Evolutionary conservation across 2,113 vertebrate genomes (phyloP), one percentile per base, ranked within the genome.

Genomic region (Willisornis vidua): DNA sequence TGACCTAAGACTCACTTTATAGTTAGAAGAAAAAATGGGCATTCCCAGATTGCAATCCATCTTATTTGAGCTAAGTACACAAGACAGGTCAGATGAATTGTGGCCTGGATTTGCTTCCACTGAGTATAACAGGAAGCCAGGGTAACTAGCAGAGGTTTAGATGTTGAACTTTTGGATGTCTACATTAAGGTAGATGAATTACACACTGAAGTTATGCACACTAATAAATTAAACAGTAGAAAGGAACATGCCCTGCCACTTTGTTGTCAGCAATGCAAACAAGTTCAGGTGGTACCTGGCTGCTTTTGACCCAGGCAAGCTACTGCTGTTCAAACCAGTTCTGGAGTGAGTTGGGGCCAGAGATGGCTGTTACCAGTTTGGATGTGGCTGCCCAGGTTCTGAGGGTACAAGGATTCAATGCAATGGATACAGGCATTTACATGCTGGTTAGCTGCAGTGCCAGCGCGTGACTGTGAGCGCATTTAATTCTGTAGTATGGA

Each of bases 51-150:
- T 90, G 55, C 59, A 88, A 95, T 97, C 68, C 86, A 55, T 97
- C 90, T 97, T 97, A 39, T 94, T 94, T 94, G 92, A 92, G 65
- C 88, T 96, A 88, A 96, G 86, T 84, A 94, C 85, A 90, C 90
- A 74, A 84, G 95, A 93, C 92, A 92, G 45, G 59, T 86, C 86
- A 95, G 96, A 96, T 96, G 92, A 97, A 95, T 97, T 95, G 96
- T 90, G 59, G 89, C 83, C 90, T 90, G 90, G 79, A 86, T 96
- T 95, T 95, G 67, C 92, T 95, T 96, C 95, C 88, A 94, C 72
- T 55, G 90, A 71, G 59, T 89, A 78, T 19, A 94, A 84, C 83
- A 96, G 95, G 96, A 97, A 95, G 92, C 90, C 83, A 88, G 89
- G 43, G 83, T 88, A 96, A 93, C 95, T 26, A 86, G 83, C 76